phyloP scores from a whole-genome alignment of 2,888 invertebrate genomes.

The Escarpia spicata region DNA sequence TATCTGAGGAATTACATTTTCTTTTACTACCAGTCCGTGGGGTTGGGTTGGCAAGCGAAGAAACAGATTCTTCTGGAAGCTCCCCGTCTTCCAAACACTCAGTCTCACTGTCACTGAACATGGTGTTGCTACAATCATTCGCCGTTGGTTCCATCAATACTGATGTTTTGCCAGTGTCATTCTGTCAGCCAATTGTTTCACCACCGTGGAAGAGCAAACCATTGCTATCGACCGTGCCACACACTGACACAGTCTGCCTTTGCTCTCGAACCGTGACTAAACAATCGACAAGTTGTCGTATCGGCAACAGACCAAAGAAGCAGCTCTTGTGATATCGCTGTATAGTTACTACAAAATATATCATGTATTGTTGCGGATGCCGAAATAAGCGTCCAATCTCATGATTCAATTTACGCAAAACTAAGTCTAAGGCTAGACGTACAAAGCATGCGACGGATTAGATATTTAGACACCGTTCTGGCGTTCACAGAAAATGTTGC shows the following conservation, averaged over 20 bases:
- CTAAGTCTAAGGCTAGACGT: not conserved
- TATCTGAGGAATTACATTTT: not conserved
- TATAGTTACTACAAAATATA: not conserved
- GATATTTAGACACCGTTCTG: not conserved
- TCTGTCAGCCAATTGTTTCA: constrained; percentile 11
- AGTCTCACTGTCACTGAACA: not conserved
- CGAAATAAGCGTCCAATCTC: not conserved
- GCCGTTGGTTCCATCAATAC: constrained; percentile 16
- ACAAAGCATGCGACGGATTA: constrained; percentile 5
- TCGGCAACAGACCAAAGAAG: not conserved
- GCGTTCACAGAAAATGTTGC: not conserved
- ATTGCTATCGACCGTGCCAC: not conserved
- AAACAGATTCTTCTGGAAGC: not conserved
- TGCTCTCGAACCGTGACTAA: constrained; percentile 13
- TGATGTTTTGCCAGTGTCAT: constrained; percentile 13
- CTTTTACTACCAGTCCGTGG: not conserved
- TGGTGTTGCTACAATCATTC: not conserved
- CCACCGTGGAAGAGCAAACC: constrained; percentile 16
- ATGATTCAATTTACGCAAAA: not conserved
- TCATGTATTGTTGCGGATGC: not conserved
- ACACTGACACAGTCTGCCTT: not conserved
- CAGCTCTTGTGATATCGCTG: not conserved
- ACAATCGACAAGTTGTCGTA: not conserved
- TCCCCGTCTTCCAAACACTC: constrained; percentile 25
- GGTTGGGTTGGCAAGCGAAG: not conserved